Percentiles rank a stretch among this genome's conserved stretches.
phyloP scores from a whole-genome alignment of 2,797 vertebrate genomes.

The Otolemur crassicaudatus region DNA sequence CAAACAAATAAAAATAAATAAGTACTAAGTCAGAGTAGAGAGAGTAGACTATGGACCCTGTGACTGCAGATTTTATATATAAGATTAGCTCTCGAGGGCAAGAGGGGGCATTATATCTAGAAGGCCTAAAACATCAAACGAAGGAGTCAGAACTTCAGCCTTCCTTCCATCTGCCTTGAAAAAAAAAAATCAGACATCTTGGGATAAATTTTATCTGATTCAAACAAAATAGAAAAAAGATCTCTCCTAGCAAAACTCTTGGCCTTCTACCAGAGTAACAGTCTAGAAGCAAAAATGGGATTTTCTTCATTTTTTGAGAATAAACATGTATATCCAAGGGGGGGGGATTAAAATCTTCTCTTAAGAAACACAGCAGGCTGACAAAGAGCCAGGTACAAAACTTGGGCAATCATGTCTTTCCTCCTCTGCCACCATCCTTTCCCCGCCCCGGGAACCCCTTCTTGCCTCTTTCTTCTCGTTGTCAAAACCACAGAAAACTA shows the following conservation, averaged over 20 bases:
- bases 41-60: neutral
- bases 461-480: neutral
- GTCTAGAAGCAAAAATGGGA: neutral
- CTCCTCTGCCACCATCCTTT: neutral
- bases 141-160: conserved; percentile 4
- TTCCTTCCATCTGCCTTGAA: neutral
- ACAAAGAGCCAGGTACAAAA: neutral
- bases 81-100: neutral
- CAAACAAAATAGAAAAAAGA: neutral
- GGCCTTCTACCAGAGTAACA: neutral
- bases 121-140: neutral
- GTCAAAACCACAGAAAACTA: neutral
- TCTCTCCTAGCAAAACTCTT: neutral
- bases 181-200: neutral
- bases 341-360: neutral
- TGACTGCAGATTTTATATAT: neutral
- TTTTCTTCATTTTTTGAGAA: conserved; percentile 1
- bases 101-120: neutral
- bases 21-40: neutral
- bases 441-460: too few species aligned
- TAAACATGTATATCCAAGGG: neutral
- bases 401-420: neutral
- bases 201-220: conserved; percentile 42
- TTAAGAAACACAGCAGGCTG: neutral
- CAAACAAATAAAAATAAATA: too few species aligned